Conservation (phyloP, 2,888 invertebrate species). For the Drosophila subquinaria region DNA sequence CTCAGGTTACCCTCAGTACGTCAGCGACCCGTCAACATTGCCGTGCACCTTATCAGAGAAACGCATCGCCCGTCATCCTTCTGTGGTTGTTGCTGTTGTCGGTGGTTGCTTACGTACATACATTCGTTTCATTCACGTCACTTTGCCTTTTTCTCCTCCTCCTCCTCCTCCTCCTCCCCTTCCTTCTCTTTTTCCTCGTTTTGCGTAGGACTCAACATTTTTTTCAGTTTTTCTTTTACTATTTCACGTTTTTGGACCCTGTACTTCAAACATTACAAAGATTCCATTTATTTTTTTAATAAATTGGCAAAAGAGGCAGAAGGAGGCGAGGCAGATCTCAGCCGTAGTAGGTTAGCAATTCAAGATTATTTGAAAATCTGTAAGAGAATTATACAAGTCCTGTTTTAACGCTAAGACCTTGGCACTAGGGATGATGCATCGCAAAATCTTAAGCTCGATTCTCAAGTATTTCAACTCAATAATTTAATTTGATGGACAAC, state of each 20-base stretch:
- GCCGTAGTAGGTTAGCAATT: too few relatives aligned
- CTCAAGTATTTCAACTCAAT: too few relatives aligned
- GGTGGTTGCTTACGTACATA: slow-evolving; percentile 33
- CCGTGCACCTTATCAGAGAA: slow-evolving; percentile 51
- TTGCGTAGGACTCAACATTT: slow-evolving; percentile 13
- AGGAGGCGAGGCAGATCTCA: too few relatives aligned
- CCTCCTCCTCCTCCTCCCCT: neutral
- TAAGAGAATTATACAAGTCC: too few relatives aligned
- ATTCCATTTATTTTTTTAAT: neutral
- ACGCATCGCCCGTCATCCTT: slow-evolving; percentile 38
- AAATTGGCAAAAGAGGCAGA: neutral
- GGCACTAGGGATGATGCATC: too few relatives aligned
- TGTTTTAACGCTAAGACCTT: too few relatives aligned
- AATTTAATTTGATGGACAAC: too few relatives aligned
- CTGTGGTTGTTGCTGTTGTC: slow-evolving; percentile 19
- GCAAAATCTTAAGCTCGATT: too few relatives aligned
- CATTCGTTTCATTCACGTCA: slow-evolving; percentile 13
- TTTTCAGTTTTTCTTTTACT: slow-evolving; percentile 15
- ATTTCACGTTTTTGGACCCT: slow-evolving; percentile 1
- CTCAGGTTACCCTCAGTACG: slow-evolving; percentile 12
- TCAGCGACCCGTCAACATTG: slow-evolving; percentile 48
- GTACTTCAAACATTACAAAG: neutral
- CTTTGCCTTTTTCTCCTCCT: neutral
- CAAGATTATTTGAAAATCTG: too few relatives aligned
- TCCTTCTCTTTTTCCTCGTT: neutral